phyloP scores from a whole-genome alignment of 2,113 vertebrate genomes.

The Cyanoderma ruficeps region DNA sequence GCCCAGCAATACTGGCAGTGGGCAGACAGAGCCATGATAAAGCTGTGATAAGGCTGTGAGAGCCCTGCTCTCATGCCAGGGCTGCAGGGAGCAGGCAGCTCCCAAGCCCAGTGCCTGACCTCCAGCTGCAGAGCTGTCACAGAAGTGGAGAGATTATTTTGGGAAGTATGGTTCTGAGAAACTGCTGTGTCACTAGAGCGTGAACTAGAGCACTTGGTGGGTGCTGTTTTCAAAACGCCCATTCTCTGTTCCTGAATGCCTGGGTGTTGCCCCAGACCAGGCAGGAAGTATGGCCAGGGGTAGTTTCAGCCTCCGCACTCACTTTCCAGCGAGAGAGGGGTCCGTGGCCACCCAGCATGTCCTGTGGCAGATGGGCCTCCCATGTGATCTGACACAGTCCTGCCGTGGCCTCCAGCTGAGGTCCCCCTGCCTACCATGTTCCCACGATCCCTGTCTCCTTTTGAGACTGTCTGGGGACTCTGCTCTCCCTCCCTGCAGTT shows the following conservation, averaged over 20 bases:
- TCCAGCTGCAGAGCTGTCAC: not conserved
- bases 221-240: not conserved
- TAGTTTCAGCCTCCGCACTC: not conserved
- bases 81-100: not conserved
- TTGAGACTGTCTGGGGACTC: not conserved
- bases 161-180: not conserved
- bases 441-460: not conserved
- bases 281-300: not conserved
- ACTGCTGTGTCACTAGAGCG: not conserved
- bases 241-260: not conserved
- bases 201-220: not conserved
- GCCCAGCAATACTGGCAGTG: not conserved
- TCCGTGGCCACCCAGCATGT: accelerated
- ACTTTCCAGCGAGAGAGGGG: accelerated
- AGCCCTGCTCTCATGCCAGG: not conserved
- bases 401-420: not conserved
- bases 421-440: not conserved
- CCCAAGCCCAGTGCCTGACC: not conserved
- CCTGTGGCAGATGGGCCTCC: accelerated
- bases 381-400: accelerated
- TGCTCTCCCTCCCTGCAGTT: not conserved
- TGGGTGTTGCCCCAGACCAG: not conserved
- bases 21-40: not conserved
- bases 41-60: not conserved
- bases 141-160: not conserved